These are phyloP conservation scores for Syrista parreyssii DNA, from an alignment of 2,888 invertebrate species.

Conservation along the genomic window DNA sequence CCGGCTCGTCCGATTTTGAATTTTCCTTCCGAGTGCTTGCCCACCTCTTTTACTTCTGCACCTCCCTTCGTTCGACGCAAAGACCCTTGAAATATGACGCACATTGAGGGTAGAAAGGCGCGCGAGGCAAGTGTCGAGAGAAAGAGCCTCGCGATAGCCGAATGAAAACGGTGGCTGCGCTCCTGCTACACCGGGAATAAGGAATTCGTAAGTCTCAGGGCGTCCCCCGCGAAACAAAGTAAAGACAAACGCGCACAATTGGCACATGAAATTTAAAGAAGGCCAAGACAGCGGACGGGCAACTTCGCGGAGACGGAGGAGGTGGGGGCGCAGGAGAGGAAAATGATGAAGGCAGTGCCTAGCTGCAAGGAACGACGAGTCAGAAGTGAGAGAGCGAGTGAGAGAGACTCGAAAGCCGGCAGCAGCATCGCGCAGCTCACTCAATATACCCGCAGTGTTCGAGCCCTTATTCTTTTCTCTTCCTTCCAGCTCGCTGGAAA, in stretches of 20 bases:
- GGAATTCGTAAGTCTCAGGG: too few relatives aligned
- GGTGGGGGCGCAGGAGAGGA: constrained; percentile 10
- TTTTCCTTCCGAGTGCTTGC: too few relatives aligned
- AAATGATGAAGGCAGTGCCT: constrained; percentile 27
- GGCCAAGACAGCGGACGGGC: constrained; percentile 18
- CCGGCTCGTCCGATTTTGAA: too few relatives aligned
- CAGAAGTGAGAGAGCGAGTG: constrained; percentile 14
- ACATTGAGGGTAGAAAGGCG: neutral
- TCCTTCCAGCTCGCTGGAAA: constrained; percentile 64
- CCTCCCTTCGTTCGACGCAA: neutral
- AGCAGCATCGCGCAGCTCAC: constrained; percentile 40
- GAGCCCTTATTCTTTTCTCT: constrained; percentile 64
- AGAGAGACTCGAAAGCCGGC: constrained; percentile 26
- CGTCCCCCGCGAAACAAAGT: constrained; percentile 36
- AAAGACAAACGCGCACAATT: constrained; percentile 62
- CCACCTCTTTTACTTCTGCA: neutral
- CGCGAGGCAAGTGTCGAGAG: too few relatives aligned
- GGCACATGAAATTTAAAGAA: constrained; percentile 65
- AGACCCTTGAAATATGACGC: neutral
- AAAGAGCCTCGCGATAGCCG: too few relatives aligned
- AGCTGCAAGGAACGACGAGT: neutral
- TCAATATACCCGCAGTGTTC: constrained; percentile 57
- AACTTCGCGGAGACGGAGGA: constrained; percentile 13
- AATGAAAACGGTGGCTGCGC: too few relatives aligned
- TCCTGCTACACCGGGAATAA: too few relatives aligned